Base-by-base conservation (phyloP, 2,113 vertebrate species). In the Pituophis catenifer region DNA sequence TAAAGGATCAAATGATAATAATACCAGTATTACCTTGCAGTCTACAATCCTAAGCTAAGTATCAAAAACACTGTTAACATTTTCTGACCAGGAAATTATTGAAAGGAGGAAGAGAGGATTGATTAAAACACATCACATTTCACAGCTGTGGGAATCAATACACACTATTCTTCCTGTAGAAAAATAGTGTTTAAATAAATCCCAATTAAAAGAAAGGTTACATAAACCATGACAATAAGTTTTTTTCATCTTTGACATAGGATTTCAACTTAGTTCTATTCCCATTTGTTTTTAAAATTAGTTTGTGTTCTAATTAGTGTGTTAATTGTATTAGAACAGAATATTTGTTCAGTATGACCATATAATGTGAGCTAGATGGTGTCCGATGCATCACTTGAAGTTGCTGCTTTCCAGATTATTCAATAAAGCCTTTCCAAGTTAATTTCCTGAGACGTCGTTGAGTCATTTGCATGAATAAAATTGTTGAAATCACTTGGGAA, bases 361-460 rank as follows among this genome's bases (percentile, higher is more conserved):
- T 38, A 38, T 81, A 81, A 81, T 38, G 70, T 15, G 93, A 96
- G 93, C 89, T 95, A 92, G 93, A 95, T 44, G 54, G 65, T 88
- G 50, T 95, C 94, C 95, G 50, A 94, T 92, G 92, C 81, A 90
- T 48, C 3, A 65, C 93, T 95, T 90, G 93, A 24, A 94, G 59
- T 93, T 91, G 10, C 26, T 85, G 1, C 86, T 92, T 95, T 93
- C 38, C 70, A 92, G 9, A 95, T 94, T 93, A 85, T 95, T 92
- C 89, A 89, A 92, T 90, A 86, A 90, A 93, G 52, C 8, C 89
- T 13, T 8, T 95, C 24, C 93, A 88, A 93, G 94, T 87, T 0
- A 54, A 58, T 88, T 29, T 54, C 26, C 29, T 89, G 62, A 75
- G 65, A 81, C 21, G 7, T 81, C 8, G 2, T 38, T 19, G 13